A percentile compares a stretch with the other conserved stretches of the same genome.
Evolutionary conservation across 2,888 invertebrate species (phyloP).

Genomic region (Leptodirus hochenwartii): DNA sequence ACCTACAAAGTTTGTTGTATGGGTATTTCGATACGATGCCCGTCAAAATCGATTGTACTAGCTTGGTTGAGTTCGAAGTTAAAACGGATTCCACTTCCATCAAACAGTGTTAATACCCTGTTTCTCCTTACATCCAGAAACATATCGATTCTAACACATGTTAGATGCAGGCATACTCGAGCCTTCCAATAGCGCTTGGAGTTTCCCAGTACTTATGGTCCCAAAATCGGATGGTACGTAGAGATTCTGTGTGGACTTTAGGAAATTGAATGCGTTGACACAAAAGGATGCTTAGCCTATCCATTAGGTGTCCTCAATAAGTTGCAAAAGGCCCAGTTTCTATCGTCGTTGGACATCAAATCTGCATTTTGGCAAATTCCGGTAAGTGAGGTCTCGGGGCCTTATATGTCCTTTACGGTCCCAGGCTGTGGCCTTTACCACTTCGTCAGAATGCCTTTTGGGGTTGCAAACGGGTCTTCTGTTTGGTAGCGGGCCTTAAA

Average conservation of each 20-base stretch:
- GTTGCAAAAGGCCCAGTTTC: conserved; percentile 11
- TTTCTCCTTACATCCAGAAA: no score
- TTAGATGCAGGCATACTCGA: no score
- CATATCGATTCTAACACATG: no score
- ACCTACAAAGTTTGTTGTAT: background rate
- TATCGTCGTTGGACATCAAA: no score
- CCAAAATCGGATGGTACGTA: conserved; percentile 12
- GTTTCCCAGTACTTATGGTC: conserved; percentile 11
- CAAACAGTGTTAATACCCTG: no score
- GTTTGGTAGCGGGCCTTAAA: conserved; percentile 7
- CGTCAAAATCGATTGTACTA: conserved; percentile 8
- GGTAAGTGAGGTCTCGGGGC: conserved; percentile 10
- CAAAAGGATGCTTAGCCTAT: conserved; percentile 12
- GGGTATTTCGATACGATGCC: background rate
- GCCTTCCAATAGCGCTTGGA: conserved; percentile 8
- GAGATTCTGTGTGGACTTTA: conserved; percentile 14
- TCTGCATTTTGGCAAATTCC: conserved; percentile 13
- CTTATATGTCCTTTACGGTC: conserved; percentile 16
- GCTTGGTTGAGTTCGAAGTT: conserved; percentile 8
- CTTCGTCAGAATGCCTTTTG: conserved; percentile 9
- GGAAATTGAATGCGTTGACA: conserved; percentile 11
- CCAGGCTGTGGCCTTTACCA: conserved; percentile 11
- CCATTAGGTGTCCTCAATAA: conserved; percentile 10
- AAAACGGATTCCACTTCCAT: no score
- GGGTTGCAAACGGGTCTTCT: conserved; percentile 4